A percentile compares a stretch with the other conserved stretches of the same genome.
phyloP scores from a whole-genome alignment of 30 jellyfish, hydroid and myxozoan genomes.

The Aurelia sp. region DNA sequence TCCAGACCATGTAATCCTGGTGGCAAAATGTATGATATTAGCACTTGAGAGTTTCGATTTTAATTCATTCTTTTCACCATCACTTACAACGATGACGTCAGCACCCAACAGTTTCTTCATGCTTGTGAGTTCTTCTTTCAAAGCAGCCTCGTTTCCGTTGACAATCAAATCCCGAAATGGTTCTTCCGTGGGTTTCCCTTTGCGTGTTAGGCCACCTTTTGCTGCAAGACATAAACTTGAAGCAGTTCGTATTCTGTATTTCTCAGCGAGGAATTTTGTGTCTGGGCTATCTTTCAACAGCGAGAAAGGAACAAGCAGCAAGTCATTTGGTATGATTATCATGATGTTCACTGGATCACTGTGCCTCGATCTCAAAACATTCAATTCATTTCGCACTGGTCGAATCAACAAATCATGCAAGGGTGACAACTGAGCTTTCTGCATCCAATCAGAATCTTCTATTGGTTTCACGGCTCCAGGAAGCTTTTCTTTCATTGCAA shows the following conservation, averaged over 20 bases:
- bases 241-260: slow-evolving; percentile 56
- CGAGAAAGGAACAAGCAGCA: slow-evolving; percentile 88
- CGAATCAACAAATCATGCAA: slow-evolving; percentile 76
- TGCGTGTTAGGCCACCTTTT: slow-evolving; percentile 20
- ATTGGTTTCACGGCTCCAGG: slow-evolving; percentile 35
- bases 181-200: slow-evolving; percentile 35
- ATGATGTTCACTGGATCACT: slow-evolving; percentile 58
- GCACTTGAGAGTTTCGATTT: slow-evolving; percentile 65
- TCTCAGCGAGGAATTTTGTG: slow-evolving; percentile 58
- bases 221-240: slow-evolving; percentile 49
- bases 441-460: slow-evolving; percentile 70
- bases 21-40: slow-evolving; percentile 79
- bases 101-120: slow-evolving; percentile 48
- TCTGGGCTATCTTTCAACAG: slow-evolving; percentile 60
- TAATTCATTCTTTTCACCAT: slow-evolving; percentile 58
- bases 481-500: slow-evolving; percentile 59
- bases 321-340: slow-evolving; percentile 83
- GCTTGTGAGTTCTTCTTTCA: slow-evolving; percentile 35
- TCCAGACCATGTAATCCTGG: slow-evolving; percentile 84
- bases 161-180: slow-evolving; percentile 50
- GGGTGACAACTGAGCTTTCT: slow-evolving; percentile 61
- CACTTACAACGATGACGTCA: slow-evolving; percentile 56
- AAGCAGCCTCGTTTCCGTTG: slow-evolving; percentile 54
- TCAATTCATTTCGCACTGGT: slow-evolving; percentile 75
- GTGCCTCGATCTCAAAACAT: slow-evolving; percentile 33